These are phyloP conservation scores for Puntigrus tetrazona DNA, from an alignment of 2,113 vertebrate species.

Conservation along the genomic window DNA sequence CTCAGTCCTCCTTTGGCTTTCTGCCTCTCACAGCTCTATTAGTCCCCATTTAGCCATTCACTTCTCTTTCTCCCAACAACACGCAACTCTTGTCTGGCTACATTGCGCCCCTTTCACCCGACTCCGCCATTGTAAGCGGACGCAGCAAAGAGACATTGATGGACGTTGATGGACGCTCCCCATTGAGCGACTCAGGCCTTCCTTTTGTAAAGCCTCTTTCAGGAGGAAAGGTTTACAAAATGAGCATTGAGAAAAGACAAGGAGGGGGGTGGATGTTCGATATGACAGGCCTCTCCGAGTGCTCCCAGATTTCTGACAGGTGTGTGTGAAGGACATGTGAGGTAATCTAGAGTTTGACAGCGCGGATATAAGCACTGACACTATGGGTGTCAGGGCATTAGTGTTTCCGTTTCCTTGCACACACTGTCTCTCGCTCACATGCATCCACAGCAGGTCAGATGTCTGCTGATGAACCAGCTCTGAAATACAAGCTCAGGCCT, in stretches of 20 bases:
- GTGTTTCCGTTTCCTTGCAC: background rate
- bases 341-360: conserved; percentile 39
- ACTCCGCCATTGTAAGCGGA: conserved; percentile 24
- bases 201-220: conserved; percentile 30
- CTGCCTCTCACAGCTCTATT: conserved; percentile 27
- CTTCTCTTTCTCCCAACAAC: conserved; percentile 4
- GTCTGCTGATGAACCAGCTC: conserved; percentile 25
- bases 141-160: conserved; percentile 43
- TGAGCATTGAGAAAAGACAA: conserved; percentile 37
- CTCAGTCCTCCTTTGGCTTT: background rate
- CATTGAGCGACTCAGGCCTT: conserved; percentile 29
- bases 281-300: conserved; percentile 28
- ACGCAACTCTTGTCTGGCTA: background rate
- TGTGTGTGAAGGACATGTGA: conserved; percentile 37
- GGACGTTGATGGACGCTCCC: conserved; percentile 46
- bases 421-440: background rate
- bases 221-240: conserved; percentile 42
- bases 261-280: conserved; percentile 5
- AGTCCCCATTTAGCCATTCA: conserved; percentile 25
- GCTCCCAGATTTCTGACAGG: conserved; percentile 37
- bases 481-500: conserved; percentile 32
- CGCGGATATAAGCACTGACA: conserved; percentile 22
- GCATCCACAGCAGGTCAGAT: conserved; percentile 14
- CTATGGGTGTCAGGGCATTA: conserved; percentile 10
- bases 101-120: background rate